phyloP scores from a whole-genome alignment of 2,888 invertebrate genomes.

The Adela reaumurella region DNA sequence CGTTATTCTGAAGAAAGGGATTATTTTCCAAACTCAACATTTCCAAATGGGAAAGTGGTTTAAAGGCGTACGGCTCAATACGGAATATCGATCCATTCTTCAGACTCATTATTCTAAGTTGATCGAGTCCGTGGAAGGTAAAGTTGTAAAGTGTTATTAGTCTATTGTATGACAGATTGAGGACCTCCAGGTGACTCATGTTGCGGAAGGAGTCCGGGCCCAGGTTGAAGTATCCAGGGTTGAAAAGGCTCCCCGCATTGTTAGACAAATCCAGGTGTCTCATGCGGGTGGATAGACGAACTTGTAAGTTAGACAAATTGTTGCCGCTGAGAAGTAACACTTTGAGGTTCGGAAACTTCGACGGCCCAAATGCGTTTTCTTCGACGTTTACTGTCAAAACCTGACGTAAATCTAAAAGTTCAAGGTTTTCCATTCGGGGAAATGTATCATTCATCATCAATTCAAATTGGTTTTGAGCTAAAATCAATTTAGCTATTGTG shows the following conservation, averaged over 20 bases:
- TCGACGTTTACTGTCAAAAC: slow-evolving; percentile 44
- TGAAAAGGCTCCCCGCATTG: slow-evolving; percentile 38
- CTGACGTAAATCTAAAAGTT: slow-evolving; percentile 52
- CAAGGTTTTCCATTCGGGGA: slow-evolving; percentile 52
- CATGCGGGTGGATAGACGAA: slow-evolving; percentile 41
- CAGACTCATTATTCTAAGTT: slow-evolving; percentile 44
- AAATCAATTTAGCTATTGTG: slow-evolving; percentile 39
- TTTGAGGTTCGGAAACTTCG: slow-evolving; percentile 47
- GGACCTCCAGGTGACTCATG: slow-evolving; percentile 37
- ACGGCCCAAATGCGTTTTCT: slow-evolving; percentile 38
- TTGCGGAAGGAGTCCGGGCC: slow-evolving; percentile 43
- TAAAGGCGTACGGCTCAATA: slow-evolving; percentile 46
- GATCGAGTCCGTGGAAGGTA: slow-evolving; percentile 47
- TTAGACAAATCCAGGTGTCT: slow-evolving; percentile 47
- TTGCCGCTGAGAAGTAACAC: slow-evolving; percentile 50
- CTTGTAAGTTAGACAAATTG: slow-evolving; percentile 48
- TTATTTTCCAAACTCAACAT: slow-evolving; percentile 55
- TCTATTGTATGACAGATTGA: slow-evolving; percentile 54
- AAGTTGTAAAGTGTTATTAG: slow-evolving; percentile 46
- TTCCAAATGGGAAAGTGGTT: slow-evolving; percentile 33
- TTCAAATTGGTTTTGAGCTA: slow-evolving; percentile 57
- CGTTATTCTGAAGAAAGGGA: slow-evolving; percentile 35
- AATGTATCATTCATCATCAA: slow-evolving; percentile 44
- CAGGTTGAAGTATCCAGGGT: slow-evolving; percentile 48
- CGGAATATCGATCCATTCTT: slow-evolving; percentile 50